Evolutionary conservation across 2,888 invertebrate species (phyloP).

Genomic region (Diabrotica balteata): DNA sequence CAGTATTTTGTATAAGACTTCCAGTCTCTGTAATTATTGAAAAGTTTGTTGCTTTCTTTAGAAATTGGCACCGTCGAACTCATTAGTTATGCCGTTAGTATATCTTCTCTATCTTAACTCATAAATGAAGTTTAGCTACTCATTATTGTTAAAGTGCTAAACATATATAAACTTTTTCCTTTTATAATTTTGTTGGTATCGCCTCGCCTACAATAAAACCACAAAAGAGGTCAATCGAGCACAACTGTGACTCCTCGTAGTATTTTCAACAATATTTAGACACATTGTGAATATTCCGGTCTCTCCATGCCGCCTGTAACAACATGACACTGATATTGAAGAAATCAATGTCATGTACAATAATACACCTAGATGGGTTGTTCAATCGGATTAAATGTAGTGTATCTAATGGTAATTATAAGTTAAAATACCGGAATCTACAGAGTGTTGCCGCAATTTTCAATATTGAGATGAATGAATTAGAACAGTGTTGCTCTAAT

Average conservation of each 20-base stretch:
- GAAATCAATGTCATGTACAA: slow-evolving; percentile 19
- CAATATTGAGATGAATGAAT: too few relatives aligned
- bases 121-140: too few relatives aligned
- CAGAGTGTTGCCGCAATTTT: neutral
- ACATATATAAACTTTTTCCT: too few relatives aligned
- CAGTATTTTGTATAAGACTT: too few relatives aligned
- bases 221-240: slow-evolving; percentile 22
- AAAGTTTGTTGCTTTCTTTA: too few relatives aligned
- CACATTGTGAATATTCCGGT: slow-evolving; percentile 13
- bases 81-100: too few relatives aligned
- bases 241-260: slow-evolving; percentile 11
- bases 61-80: too few relatives aligned
- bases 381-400: slow-evolving; percentile 17
- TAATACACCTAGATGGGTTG: slow-evolving; percentile 20
- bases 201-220: slow-evolving; percentile 1
- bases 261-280: slow-evolving; percentile 11
- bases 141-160: too few relatives aligned
- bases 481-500: too few relatives aligned
- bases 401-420: slow-evolving; percentile 13
- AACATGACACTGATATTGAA: slow-evolving; percentile 22
- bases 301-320: neutral
- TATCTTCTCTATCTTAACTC: too few relatives aligned
- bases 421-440: slow-evolving; percentile 8
- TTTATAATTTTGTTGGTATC: neutral
- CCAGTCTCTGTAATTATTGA: too few relatives aligned